Evolutionary conservation across 2,113 vertebrate genomes (phyloP).

Genomic region (Cololabis saira): DNA sequence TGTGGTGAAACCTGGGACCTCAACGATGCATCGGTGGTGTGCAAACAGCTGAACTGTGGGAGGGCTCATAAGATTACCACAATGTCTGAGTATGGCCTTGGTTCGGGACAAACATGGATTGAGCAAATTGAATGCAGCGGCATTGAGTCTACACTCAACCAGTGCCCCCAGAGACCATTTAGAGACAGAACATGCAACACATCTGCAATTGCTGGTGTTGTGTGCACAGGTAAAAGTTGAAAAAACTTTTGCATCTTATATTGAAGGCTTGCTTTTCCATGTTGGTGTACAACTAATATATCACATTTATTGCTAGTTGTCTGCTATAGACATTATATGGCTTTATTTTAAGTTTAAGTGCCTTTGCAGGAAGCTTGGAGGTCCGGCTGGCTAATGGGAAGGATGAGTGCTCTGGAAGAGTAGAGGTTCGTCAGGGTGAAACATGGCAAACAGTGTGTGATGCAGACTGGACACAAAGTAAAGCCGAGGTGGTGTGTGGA

Average conservation of each 20-base stretch:
- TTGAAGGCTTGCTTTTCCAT: neutral
- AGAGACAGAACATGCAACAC: constrained; percentile 47
- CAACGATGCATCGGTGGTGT: constrained; percentile 57
- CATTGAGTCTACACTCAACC: constrained; percentile 36
- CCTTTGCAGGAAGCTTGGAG: constrained; percentile 57
- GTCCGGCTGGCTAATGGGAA: constrained; percentile 40
- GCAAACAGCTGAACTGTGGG: constrained; percentile 62
- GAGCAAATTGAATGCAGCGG: constrained; percentile 64
- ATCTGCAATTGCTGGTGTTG: constrained; percentile 52
- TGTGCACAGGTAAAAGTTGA: constrained; percentile 60
- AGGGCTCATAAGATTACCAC: constrained; percentile 29
- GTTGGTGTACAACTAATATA: neutral
- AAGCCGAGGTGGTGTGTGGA: constrained; percentile 65
- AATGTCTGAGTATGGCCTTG: constrained; percentile 11
- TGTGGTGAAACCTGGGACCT: constrained; percentile 69
- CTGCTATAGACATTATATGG: neutral
- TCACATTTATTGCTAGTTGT: neutral
- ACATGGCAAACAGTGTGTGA: constrained; percentile 77
- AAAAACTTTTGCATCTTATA: neutral
- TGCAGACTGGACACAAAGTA: constrained; percentile 59
- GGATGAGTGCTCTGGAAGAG: constrained; percentile 69
- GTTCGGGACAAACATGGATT: constrained; percentile 19
- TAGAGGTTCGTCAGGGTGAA: constrained; percentile 58
- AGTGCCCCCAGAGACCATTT: constrained; percentile 46
- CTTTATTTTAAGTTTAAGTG: neutral